Evolutionary conservation across 2,888 invertebrate species (phyloP).

Genomic region (Embidobia sp.): DNA sequence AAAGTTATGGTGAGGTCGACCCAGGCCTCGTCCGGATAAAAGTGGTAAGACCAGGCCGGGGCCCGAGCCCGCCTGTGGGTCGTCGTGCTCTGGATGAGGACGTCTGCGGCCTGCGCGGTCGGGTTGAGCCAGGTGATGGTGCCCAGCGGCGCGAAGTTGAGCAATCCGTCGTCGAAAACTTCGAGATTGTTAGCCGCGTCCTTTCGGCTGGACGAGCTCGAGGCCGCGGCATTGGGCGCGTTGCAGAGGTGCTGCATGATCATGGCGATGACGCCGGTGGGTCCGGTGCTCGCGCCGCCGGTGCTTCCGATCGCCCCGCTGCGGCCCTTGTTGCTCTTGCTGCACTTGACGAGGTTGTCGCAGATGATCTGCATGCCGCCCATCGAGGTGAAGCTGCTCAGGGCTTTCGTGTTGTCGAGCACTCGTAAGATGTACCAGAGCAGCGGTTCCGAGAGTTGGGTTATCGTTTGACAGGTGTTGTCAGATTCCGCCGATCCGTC

Average conservation of each 20-base stretch:
- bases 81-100: slow-evolving; percentile 91
- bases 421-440: slow-evolving; percentile 92
- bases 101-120: slow-evolving; percentile 94
- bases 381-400: slow-evolving; percentile 88
- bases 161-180: slow-evolving; percentile 86
- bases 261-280: slow-evolving; percentile 81
- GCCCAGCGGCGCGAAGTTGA: slow-evolving; percentile 95
- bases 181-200: slow-evolving; percentile 83
- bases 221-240: slow-evolving; percentile 80
- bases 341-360: slow-evolving; percentile 86
- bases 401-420: slow-evolving; percentile 88
- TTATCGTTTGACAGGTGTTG: slow-evolving; percentile 77
- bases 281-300: slow-evolving; percentile 13
- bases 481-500: slow-evolving; percentile 73
- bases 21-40: slow-evolving; percentile 94
- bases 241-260: slow-evolving; percentile 86
- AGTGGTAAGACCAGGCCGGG: slow-evolving; percentile 98
- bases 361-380: slow-evolving; percentile 90
- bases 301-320: slow-evolving; percentile 82
- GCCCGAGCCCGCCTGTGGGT: slow-evolving; percentile 93
- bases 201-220: slow-evolving; percentile 77
- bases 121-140: slow-evolving; percentile 90
- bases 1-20: slow-evolving; percentile 93
- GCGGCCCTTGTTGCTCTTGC: slow-evolving; percentile 81
- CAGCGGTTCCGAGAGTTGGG: slow-evolving; percentile 91